phyloP scores from a whole-genome alignment of 2,888 invertebrate genomes.

The Sinopyrophorus schimmeli region DNA sequence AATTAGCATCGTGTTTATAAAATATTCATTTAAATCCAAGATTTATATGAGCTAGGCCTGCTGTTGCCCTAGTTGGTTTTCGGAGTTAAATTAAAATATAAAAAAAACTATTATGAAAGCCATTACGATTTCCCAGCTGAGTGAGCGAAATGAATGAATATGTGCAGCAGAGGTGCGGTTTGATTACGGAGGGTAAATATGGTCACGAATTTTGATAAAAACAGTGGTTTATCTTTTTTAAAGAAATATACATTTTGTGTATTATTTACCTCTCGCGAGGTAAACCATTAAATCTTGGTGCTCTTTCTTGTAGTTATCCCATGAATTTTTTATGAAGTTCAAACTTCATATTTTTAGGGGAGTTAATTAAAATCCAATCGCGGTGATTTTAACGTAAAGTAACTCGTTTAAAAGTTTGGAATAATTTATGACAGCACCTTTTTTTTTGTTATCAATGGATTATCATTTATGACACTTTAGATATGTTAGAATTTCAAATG shows the following conservation, averaged over 20 bases:
- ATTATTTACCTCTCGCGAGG: conserved; percentile 20
- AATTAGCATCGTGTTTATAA: conserved; percentile 23
- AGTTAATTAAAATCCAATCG: conserved; percentile 20
- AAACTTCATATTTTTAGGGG: conserved; percentile 10
- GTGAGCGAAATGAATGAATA: conserved; percentile 34
- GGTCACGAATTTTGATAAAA: conserved; percentile 41
- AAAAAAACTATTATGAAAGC: conserved; percentile 46
- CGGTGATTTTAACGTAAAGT: conserved; percentile 1
- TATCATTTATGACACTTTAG: too few relatives aligned
- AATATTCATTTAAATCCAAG: conserved; percentile 26
- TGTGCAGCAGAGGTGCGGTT: conserved; percentile 42
- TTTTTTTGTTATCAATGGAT: too few relatives aligned
- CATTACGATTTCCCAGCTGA: conserved; percentile 49
- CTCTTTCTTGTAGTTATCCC: too few relatives aligned
- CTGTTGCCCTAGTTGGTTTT: conserved; percentile 27
- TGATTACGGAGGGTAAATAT: conserved; percentile 45
- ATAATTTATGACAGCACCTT: too few relatives aligned
- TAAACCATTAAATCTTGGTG: too few relatives aligned
- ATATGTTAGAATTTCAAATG: too few relatives aligned
- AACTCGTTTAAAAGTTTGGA: conserved; percentile 11
- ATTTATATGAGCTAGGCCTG: conserved; percentile 22
- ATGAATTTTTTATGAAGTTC: conserved; percentile 19
- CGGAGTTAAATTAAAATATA: conserved; percentile 38
- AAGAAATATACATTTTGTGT: conserved; percentile 32
- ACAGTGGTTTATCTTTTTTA: conserved; percentile 40